These are phyloP conservation scores for Caenorhabditis sinica DNA, from an alignment of 2,888 invertebrate genomes.

Conservation along the genomic window DNA sequence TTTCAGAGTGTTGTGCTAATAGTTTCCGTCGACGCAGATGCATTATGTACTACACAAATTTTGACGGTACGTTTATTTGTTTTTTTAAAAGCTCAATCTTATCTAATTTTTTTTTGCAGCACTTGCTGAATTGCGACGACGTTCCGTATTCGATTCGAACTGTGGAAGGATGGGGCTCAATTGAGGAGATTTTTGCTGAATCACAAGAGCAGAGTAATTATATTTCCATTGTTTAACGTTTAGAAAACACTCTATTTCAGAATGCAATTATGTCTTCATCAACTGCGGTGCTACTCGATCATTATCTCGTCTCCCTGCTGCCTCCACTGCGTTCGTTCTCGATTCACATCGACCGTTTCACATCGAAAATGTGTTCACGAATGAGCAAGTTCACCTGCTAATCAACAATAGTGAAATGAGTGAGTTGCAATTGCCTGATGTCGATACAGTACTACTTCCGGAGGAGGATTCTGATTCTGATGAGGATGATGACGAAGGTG, in stretches of 20 bases:
- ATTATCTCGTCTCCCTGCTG: constrained; percentile 66
- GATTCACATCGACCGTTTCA: constrained; percentile 81
- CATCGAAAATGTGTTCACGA: constrained; percentile 79
- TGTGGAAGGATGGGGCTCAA: constrained; percentile 72
- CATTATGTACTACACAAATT: constrained; percentile 78
- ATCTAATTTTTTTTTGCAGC: constrained; percentile 68
- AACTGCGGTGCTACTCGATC: constrained; percentile 79
- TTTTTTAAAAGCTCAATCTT: too few species aligned
- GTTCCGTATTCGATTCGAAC: constrained; percentile 74
- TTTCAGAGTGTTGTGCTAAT: constrained; percentile 80
- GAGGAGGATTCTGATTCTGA: constrained; percentile 67
- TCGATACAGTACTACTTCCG: constrained; percentile 57
- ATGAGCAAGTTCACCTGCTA: constrained; percentile 67
- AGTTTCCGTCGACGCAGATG: constrained; percentile 80
- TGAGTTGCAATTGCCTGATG: constrained; percentile 63
- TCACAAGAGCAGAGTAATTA: constrained; percentile 72
- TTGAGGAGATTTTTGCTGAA: constrained; percentile 72
- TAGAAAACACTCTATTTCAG: constrained; percentile 29
- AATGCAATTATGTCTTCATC: constrained; percentile 72
- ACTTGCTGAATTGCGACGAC: constrained; percentile 79
- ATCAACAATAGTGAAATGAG: constrained; percentile 63
- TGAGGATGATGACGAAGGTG: constrained; percentile 63
- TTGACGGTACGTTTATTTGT: constrained; percentile 74
- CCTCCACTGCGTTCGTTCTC: constrained; percentile 73
- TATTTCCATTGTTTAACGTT: background rate